These are phyloP conservation scores for Melanotus villosus DNA, from an alignment of 2,888 invertebrate genomes.

Conservation along the genomic window DNA sequence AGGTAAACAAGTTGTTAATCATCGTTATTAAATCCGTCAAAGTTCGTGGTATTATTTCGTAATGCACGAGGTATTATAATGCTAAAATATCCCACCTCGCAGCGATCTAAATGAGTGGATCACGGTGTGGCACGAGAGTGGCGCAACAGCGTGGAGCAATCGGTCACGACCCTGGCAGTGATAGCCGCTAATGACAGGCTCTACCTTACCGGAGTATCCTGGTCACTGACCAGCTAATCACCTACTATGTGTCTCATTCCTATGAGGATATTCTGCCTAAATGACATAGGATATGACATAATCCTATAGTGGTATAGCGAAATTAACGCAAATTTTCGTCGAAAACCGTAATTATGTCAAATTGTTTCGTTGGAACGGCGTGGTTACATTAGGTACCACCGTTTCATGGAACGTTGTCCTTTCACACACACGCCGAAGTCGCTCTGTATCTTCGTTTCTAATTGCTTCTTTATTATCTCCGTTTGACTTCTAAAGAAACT, in stretches of 20 bases:
- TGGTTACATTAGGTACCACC: slow-evolving; percentile 1
- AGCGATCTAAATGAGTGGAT: slow-evolving; percentile 37
- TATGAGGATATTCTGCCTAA: slow-evolving; percentile 9
- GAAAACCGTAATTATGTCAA: slow-evolving; percentile 26
- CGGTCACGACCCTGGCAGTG: slow-evolving; percentile 52
- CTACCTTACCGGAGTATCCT: slow-evolving; percentile 51
- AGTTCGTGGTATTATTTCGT: slow-evolving; percentile 35
- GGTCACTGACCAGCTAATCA: slow-evolving; percentile 59
- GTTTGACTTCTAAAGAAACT: neutral
- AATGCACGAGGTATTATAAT: slow-evolving; percentile 28
- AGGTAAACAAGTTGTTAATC: slow-evolving; percentile 35
- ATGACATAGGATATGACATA: slow-evolving; percentile 27
- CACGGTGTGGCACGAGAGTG: slow-evolving; percentile 38
- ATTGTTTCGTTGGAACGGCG: slow-evolving; percentile 20
- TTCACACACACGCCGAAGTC: slow-evolving; percentile 2
- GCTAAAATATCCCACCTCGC: slow-evolving; percentile 29
- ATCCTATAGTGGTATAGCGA: slow-evolving; percentile 11
- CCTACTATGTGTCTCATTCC: slow-evolving; percentile 33
- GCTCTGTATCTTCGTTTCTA: neutral
- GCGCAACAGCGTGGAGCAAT: slow-evolving; percentile 42
- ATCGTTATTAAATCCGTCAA: slow-evolving; percentile 32
- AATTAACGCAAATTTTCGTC: slow-evolving; percentile 31
- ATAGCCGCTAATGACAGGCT: slow-evolving; percentile 50
- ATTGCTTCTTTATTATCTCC: neutral
- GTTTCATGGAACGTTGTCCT: slow-evolving; percentile 15